These are phyloP conservation scores for Lacerta bilineata DNA, from an alignment of 2,797 vertebrate genomes.

Conservation along the genomic window DNA sequence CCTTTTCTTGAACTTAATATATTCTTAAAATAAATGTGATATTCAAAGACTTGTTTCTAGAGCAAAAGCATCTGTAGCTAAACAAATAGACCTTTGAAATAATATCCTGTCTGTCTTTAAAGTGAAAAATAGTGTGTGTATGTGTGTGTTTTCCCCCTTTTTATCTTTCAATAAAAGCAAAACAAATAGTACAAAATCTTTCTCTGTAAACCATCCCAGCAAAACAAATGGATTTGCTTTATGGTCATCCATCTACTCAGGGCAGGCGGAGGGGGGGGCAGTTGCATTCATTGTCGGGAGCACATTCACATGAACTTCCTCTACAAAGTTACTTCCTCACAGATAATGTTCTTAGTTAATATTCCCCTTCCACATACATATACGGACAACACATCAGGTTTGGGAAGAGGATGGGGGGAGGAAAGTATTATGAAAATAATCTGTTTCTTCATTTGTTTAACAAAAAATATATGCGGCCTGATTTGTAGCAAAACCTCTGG, in stretches of 20 bases:
- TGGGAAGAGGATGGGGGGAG: not conserved
- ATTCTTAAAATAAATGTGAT: conserved; percentile 65
- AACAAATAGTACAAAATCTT: conserved; percentile 54
- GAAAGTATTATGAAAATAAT: not conserved
- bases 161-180: conserved; percentile 54
- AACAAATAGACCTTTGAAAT: conserved; percentile 44
- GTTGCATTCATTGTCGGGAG: not conserved
- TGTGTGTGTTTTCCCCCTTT: conserved; percentile 14
- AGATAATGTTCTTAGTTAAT: not conserved
- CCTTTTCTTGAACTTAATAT: conserved; percentile 51
- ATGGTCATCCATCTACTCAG: conserved; percentile 28
- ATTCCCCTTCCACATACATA: not conserved
- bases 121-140: conserved; percentile 44
- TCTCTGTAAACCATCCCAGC: conserved; percentile 42
- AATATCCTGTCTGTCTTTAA: conserved; percentile 56
- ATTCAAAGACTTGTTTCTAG: conserved; percentile 49
- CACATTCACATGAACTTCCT: conserved; percentile 17
- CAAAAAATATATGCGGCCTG: too few relatives aligned
- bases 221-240: conserved; percentile 50
- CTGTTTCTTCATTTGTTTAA: too few relatives aligned
- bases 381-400: not conserved
- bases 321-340: conserved; percentile 9
- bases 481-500: too few relatives aligned
- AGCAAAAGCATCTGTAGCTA: conserved; percentile 49
- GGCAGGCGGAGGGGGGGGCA: not conserved